Percentiles rank a stretch among this genome's conserved stretches.
Conservation (phyloP, 2,113 vertebrate species). For the Salvelinus fontinalis region DNA sequence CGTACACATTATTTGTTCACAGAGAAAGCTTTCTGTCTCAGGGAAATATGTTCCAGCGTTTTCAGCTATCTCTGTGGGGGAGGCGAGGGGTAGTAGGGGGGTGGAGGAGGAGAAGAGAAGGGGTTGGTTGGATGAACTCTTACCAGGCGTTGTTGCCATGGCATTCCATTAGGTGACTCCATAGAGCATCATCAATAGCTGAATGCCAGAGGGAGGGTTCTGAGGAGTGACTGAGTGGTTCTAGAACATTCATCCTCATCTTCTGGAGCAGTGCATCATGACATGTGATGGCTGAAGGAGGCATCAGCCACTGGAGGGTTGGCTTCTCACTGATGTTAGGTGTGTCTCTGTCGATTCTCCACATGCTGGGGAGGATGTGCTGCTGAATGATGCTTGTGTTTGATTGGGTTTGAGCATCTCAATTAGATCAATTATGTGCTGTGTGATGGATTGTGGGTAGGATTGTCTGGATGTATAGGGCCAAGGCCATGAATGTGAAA, state of each 20-base stretch:
- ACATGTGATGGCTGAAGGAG: slow-evolving; percentile 35
- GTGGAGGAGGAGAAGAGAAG: slow-evolving; percentile 36
- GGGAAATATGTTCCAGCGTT: slow-evolving; percentile 89
- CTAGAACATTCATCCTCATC: slow-evolving; percentile 11
- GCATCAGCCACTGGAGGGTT: slow-evolving; percentile 41
- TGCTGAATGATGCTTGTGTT: slow-evolving; percentile 14
- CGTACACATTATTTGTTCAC: slow-evolving; percentile 93
- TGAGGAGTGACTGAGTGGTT: slow-evolving; percentile 34
- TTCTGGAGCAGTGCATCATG: not conserved
- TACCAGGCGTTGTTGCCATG: slow-evolving; percentile 92
- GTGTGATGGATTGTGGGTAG: slow-evolving; percentile 23
- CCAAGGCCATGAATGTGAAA: slow-evolving; percentile 1
- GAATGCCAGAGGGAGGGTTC: slow-evolving; percentile 81
- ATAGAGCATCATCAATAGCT: slow-evolving; percentile 85
- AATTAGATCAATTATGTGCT: slow-evolving; percentile 17
- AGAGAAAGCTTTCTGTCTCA: slow-evolving; percentile 91
- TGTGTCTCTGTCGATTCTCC: slow-evolving; percentile 31
- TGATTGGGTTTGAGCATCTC: slow-evolving; percentile 28
- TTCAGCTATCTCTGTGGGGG: slow-evolving; percentile 72
- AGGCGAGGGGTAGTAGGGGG: slow-evolving; percentile 75
- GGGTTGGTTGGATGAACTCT: slow-evolving; percentile 71
- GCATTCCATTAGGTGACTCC: slow-evolving; percentile 94
- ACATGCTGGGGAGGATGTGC: slow-evolving; percentile 21
- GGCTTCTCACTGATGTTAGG: slow-evolving; percentile 28
- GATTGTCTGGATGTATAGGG: slow-evolving; percentile 1